phyloP scores from a whole-genome alignment of 92 coral and sea anemone genomes.

The Scolanthus callimorphus region DNA sequence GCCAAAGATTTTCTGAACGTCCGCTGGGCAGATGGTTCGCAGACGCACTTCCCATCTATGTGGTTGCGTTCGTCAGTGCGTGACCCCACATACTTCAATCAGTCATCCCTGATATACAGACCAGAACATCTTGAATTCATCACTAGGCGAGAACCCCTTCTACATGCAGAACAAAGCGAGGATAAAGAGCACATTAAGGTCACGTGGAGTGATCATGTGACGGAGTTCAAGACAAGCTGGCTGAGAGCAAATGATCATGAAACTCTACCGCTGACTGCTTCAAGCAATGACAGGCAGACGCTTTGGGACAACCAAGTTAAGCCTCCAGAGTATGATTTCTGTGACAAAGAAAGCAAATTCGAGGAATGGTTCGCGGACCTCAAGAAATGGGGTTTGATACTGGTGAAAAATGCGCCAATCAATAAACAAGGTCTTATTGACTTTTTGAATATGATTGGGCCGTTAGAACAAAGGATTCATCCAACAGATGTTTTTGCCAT shows the following conservation, averaged over 20 bases:
- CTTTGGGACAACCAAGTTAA: constrained; percentile 8
- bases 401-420: too few species aligned
- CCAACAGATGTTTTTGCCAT: too few species aligned
- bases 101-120: constrained; percentile 17
- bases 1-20: constrained; percentile 3
- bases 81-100: constrained; percentile 17
- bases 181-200: constrained; percentile 14
- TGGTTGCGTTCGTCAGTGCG: constrained; percentile 21
- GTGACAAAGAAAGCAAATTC: constrained; percentile 1
- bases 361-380: constrained; percentile 11
- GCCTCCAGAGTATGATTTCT: constrained; percentile 10
- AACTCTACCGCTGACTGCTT: constrained; percentile 1
- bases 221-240: constrained; percentile 18
- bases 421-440: too few species aligned
- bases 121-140: constrained; percentile 14
- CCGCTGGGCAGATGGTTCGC: constrained; percentile 14
- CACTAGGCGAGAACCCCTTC: constrained; percentile 9
- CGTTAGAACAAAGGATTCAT: too few species aligned
- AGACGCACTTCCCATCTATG: constrained; percentile 15
- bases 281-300: neutral
- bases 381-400: too few species aligned
- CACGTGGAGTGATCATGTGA: constrained; percentile 12
- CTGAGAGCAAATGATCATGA: constrained; percentile 11
- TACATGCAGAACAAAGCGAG: constrained; percentile 8
- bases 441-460: too few species aligned